Conservation (phyloP, 2,888 invertebrate genomes). For the Adela reaumurella region DNA sequence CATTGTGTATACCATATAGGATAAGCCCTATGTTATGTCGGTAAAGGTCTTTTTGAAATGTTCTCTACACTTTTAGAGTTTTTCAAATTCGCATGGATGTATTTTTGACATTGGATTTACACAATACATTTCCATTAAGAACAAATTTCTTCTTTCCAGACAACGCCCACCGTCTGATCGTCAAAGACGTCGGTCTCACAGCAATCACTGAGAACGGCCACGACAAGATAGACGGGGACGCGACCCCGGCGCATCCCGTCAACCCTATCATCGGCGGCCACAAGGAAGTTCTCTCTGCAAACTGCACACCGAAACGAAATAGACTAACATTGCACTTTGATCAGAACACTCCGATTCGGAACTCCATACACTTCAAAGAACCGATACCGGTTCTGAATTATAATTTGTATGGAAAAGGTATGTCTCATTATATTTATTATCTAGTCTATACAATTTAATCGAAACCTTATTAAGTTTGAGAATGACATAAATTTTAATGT, state of each 20-base stretch:
- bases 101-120: neutral
- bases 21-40: too few species aligned
- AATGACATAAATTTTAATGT: too few species aligned
- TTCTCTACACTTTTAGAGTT: too few species aligned
- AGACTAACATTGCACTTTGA: slow-evolving; percentile 73
- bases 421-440: too few species aligned
- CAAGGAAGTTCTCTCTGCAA: slow-evolving; percentile 33
- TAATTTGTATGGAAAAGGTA: slow-evolving; percentile 40
- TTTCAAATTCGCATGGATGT: too few species aligned
- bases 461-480: too few species aligned
- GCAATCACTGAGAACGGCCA: slow-evolving; percentile 35
- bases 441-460: too few species aligned
- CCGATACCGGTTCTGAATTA: slow-evolving; percentile 43
- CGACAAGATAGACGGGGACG: slow-evolving; percentile 34
- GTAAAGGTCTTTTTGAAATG: too few species aligned
- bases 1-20: too few species aligned
- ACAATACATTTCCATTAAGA: neutral
- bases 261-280: slow-evolving; percentile 18
- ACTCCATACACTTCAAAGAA: slow-evolving; percentile 74
- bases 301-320: slow-evolving; percentile 56
- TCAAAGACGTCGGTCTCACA: slow-evolving; percentile 31
- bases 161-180: slow-evolving; percentile 69
- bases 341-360: slow-evolving; percentile 62
- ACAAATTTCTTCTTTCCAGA: slow-evolving; percentile 43
- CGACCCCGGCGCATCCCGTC: slow-evolving; percentile 11